Base-by-base conservation (phyloP, 2,113 vertebrate genomes). In the Aphyosemion australe region DNA sequence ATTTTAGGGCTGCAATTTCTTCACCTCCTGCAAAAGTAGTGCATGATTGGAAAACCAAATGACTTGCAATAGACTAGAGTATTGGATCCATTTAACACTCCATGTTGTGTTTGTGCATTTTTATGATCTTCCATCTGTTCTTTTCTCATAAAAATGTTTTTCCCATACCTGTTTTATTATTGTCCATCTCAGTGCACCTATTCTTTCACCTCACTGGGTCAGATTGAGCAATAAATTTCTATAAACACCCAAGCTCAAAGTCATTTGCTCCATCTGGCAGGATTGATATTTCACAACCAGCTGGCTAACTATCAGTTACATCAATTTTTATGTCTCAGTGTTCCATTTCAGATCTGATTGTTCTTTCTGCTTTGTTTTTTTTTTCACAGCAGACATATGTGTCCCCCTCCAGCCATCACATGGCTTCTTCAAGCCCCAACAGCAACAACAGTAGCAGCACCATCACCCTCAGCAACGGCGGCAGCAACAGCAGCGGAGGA, bases 351-450 rank as follows among this genome's bases (percentile, higher is more conserved):
- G 49, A 82, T 72, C 13, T 71, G 37, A 57, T 16, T 21, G 0
- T 70, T 31, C 6, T 21, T 18, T 79, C 8, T 63, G n/a, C n/a
- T 79, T 10, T 61, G 19, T 32, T 61, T n/a, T 32, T 69, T 65
- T 13, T 55, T 81, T 76, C 72, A 6, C 85, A 90, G 86, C 93
- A 95, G 94, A 88, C 93, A 14, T 95, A 95, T 94, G 94, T 94
- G 87, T 92, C 95, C 64, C 71, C 86, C 19, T 82, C 94, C 84
- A 91, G 89, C 68, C 94, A 95, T 84, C 95, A 95, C 61, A 94
- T 96, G 95, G 92, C 93, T 79, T 94, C 94, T 13, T 93, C 95
- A 66, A 96, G 94, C 90, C 95, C 95, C 60, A 95, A 91, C 89
- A 88, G 74, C 78, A 90, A 58, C 74, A 79, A 47, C 82, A 88